These are phyloP conservation scores for Onychomys arenicola DNA, from an alignment of 2,797 vertebrate genomes.

Conservation along the genomic window DNA sequence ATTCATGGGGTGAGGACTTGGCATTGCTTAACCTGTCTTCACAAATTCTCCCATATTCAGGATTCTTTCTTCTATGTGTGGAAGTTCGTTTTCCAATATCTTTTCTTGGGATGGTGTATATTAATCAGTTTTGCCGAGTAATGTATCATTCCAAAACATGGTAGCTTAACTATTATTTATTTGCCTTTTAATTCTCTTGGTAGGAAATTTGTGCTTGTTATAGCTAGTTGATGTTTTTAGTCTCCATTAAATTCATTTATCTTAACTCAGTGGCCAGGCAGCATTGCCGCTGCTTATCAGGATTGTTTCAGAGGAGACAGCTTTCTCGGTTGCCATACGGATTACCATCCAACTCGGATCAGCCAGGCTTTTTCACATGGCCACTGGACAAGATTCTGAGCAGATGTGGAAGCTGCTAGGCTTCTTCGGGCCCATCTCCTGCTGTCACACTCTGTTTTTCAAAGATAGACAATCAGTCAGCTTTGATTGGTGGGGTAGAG, in stretches of 20 bases:
- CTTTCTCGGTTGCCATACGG: not conserved
- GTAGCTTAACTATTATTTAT: not conserved
- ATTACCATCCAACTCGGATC: not conserved
- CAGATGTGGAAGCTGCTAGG: not conserved
- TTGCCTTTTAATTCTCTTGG: constrained; percentile 39
- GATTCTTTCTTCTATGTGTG: not conserved
- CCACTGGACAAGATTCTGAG: not conserved
- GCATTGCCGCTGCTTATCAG: not conserved
- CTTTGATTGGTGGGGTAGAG: not conserved
- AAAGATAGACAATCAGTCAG: not conserved
- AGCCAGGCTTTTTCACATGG: not conserved
- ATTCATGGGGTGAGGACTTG: not conserved
- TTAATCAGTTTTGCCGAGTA: not conserved
- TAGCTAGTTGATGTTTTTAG: not conserved
- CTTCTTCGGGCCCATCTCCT: not conserved
- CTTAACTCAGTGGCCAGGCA: not conserved
- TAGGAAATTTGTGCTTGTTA: constrained; percentile 28
- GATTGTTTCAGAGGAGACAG: not conserved
- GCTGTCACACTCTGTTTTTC: not conserved
- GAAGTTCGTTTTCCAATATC: constrained; percentile 7
- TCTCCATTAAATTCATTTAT: not conserved
- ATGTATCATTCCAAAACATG: not conserved
- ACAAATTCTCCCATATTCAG: not conserved
- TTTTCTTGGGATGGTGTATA: not conserved
- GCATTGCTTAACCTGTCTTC: not conserved